Base-by-base conservation (phyloP, 2,113 vertebrate genomes). In the Rhombomys opimus region DNA sequence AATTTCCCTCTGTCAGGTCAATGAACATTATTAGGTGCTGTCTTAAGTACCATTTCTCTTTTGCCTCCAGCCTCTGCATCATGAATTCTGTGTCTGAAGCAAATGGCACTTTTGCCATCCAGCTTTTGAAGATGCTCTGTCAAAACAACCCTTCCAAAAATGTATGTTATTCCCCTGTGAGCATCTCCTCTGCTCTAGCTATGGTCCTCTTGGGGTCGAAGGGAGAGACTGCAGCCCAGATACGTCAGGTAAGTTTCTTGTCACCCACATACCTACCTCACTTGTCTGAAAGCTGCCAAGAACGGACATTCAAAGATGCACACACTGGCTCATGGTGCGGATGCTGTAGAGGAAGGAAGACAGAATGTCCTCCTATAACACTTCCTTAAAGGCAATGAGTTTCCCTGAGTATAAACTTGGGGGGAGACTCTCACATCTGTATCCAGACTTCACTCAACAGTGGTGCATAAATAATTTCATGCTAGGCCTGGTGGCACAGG, bases 131-230 rank as follows among this genome's bases (percentile, higher is more conserved):
- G 95, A 97, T 95, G 12, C 96, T 99, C 25, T 98, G 98, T 96
- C 97, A 98, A 54, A 87, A 91, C 5, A 94, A 93, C 0, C 77
- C 96, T 0, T 17, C 30, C 0, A 80, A 89, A 1, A 99, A 99
- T 67, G 30, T 99, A 32, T 99, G 99, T 67, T 63, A 99, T 38
- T 99, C 99, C 0, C 99, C 99, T 0, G 41, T 99, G 68, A 99
- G 99, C 97, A 98, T 99, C 98, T 99, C 99, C 92, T 99, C 99
- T 1, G 99, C 99, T 27, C 96, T 99, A 96, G 98, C 99, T 1
- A 99, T 99, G 99, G 95, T 99, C 72, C 98, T 98, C 57, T 97
- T 99, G 92, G 99, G 99, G 18, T 98, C 99, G 0, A 97, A 94
- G 97, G 98, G 98, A 59, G 92, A 97, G 81, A 99, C 99, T 0